Percentiles rank a stretch among this genome's conserved stretches.
phyloP scores from a whole-genome alignment of 2,797 vertebrate genomes.

The Tangara arthus region DNA sequence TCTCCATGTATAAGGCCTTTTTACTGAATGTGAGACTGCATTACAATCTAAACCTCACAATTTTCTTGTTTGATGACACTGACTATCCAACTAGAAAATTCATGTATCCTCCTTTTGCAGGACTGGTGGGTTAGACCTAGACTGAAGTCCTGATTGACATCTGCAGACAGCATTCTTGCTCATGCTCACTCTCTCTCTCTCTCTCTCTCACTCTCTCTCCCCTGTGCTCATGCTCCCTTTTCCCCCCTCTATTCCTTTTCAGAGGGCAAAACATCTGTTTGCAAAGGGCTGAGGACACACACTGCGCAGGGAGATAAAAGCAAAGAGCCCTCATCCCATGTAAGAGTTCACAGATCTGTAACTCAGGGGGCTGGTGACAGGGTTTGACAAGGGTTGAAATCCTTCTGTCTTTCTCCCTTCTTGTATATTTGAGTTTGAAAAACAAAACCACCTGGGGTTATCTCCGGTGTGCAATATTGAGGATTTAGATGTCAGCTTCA shows the following conservation, averaged over 20 bases:
- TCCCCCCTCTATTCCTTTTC: neutral
- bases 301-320: constrained; percentile 18
- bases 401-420: constrained; percentile 24
- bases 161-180: constrained; percentile 52
- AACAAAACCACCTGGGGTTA: constrained; percentile 45
- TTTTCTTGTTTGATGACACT: constrained; percentile 46
- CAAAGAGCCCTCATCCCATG: constrained; percentile 30
- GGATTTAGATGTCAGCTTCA: constrained; percentile 32
- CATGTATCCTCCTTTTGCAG: constrained; percentile 55
- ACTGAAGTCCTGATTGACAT: constrained; percentile 62
- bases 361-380: neutral
- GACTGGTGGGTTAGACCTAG: constrained; percentile 52
- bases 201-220: too few species aligned
- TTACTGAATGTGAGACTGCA: constrained; percentile 29
- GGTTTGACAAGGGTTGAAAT: constrained; percentile 41
- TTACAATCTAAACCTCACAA: constrained; percentile 28
- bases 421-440: neutral
- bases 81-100: constrained; percentile 58
- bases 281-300: neutral
- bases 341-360: constrained; percentile 35
- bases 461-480: constrained; percentile 38
- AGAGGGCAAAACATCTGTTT: constrained; percentile 33
- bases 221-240: neutral
- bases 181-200: neutral
- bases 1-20: constrained; percentile 36